A percentile compares a stretch with the other conserved stretches of the same genome.
phyloP scores from a whole-genome alignment of 2,888 invertebrate species.

The Thecocarcelia acutangulata region DNA sequence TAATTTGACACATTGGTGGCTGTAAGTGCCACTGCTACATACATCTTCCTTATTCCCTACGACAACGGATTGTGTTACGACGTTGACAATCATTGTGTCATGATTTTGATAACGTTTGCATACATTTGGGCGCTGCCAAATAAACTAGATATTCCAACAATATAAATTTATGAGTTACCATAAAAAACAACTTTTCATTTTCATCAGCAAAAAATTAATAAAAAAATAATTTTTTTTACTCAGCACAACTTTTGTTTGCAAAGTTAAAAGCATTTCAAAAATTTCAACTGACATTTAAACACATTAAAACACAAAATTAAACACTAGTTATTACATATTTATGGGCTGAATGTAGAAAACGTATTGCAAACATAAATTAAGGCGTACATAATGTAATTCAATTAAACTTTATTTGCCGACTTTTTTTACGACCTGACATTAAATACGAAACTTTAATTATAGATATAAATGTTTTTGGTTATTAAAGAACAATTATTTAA shows the following conservation, averaged over 20 bases:
- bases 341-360: slow-evolving; percentile 51
- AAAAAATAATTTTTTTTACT: too few relatives aligned
- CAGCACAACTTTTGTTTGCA: slow-evolving; percentile 3
- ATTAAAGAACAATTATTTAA: slow-evolving; percentile 62
- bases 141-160: slow-evolving; percentile 5
- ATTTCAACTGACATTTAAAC: slow-evolving; percentile 59
- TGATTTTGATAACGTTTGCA: slow-evolving; percentile 47
- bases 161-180: slow-evolving; percentile 50
- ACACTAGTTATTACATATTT: slow-evolving; percentile 63
- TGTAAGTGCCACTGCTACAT: slow-evolving; percentile 49
- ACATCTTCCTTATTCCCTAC: slow-evolving; percentile 13
- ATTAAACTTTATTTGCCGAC: slow-evolving; percentile 52
- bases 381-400: slow-evolving; percentile 60
- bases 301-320: slow-evolving; percentile 47
- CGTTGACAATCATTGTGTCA: slow-evolving; percentile 47
- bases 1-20: slow-evolving; percentile 66
- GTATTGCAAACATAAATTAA: slow-evolving; percentile 35
- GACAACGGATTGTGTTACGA: slow-evolving; percentile 33
- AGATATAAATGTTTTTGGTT: slow-evolving; percentile 51
- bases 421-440: slow-evolving; percentile 38
- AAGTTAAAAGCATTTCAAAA: slow-evolving; percentile 45
- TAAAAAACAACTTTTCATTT: slow-evolving; percentile 2
- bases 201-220: slow-evolving; percentile 4
- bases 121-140: slow-evolving; percentile 56
- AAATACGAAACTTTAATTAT: slow-evolving; percentile 56